Evolutionary conservation across 1,140 invertebrate species (phyloP).

Genomic region (Drosophila trapezifrons): DNA sequence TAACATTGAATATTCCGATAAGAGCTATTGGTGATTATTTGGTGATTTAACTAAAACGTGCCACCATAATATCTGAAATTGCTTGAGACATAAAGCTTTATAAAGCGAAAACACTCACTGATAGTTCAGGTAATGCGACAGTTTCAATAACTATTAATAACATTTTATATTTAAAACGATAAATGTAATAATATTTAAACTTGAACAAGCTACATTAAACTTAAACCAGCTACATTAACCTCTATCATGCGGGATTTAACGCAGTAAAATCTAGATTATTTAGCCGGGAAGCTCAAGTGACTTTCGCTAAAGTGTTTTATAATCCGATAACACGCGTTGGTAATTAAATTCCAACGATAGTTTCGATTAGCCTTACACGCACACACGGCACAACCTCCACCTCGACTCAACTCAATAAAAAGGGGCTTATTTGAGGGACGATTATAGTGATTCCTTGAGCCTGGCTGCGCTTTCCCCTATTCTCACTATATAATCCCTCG

Average conservation of each 20-base stretch:
- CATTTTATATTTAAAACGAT: not conserved
- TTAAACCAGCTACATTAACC: not conserved
- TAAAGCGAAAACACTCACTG: not conserved
- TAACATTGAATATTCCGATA: too few species aligned
- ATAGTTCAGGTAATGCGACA: not conserved
- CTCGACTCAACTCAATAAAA: not conserved
- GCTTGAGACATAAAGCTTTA: not conserved
- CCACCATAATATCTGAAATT: too few species aligned
- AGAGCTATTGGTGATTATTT: too few species aligned
- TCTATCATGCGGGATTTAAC: not conserved
- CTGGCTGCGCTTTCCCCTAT: not conserved
- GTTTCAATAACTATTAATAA: not conserved
- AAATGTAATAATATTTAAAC: too few species aligned
- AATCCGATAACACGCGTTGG: constrained; percentile 4
- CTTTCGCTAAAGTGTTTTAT: not conserved
- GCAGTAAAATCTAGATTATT: not conserved
- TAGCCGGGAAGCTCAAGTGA: not conserved
- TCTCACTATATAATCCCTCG: constrained; percentile 1
- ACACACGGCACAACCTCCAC: not conserved
- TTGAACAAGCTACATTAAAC: not conserved
- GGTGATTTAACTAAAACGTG: too few species aligned
- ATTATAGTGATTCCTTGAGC: not conserved
- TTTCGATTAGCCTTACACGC: not conserved
- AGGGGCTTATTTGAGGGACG: not conserved
- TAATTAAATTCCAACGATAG: constrained; percentile 8